Conservation (phyloP, 92 coral and sea anemone genomes). For the Parazoanthus atlanticus region DNA sequence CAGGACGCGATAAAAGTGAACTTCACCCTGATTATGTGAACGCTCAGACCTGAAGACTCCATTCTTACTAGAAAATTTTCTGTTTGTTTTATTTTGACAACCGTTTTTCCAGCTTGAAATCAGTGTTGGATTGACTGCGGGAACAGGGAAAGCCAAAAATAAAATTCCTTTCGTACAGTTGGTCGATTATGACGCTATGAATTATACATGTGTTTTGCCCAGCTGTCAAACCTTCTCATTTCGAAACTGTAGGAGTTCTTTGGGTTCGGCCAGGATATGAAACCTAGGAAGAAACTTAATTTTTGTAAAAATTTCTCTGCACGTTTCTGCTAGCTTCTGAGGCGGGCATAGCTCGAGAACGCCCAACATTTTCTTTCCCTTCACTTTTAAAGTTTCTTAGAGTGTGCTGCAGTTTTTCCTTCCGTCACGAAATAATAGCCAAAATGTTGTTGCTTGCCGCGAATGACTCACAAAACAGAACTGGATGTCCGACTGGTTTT, state of each 20-base stretch:
- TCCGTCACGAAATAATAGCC: neutral
- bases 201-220: constrained; percentile 38
- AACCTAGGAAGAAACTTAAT: neutral
- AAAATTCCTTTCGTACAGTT: constrained; percentile 19
- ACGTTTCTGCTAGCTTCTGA: neutral
- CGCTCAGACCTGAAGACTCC: neutral
- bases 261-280: neutral
- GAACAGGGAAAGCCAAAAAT: constrained; percentile 26
- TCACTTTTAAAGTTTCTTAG: neutral
- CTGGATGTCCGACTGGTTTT: constrained; percentile 17
- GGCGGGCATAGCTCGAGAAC: neutral
- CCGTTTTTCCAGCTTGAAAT: neutral
- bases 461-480: constrained; percentile 27
- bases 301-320: neutral
- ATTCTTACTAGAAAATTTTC: neutral
- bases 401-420: neutral
- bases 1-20: constrained; percentile 30
- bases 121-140: constrained; percentile 1
- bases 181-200: constrained; percentile 37
- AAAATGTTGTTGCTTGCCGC: neutral
- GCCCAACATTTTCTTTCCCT: neutral
- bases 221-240: constrained; percentile 35
- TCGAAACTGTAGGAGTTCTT: constrained; percentile 11
- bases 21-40: neutral
- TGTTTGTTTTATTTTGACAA: neutral